A percentile compares a stretch with the other conserved stretches of the same genome.
Evolutionary conservation across 2,113 vertebrate genomes (phyloP).

Genomic region (Nestor notabilis): DNA sequence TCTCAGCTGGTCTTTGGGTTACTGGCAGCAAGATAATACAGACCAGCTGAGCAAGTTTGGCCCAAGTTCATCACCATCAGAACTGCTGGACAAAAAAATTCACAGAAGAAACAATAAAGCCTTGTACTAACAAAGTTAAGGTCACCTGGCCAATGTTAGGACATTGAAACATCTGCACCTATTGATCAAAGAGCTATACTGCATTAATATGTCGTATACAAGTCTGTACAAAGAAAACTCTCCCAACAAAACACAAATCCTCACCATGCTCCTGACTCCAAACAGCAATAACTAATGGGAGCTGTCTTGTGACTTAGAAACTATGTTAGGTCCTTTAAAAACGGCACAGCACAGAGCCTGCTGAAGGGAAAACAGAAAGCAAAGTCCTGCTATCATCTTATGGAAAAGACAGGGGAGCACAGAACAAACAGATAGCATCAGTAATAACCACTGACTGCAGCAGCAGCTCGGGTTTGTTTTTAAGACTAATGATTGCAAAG

Average conservation of each 20-base stretch:
- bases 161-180: not conserved
- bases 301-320: not conserved
- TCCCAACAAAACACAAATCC: not conserved
- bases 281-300: not conserved
- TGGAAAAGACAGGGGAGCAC: not conserved
- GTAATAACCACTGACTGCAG: not conserved
- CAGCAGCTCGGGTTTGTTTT: not conserved
- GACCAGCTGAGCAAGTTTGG: constrained; percentile 31
- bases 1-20: constrained; percentile 29
- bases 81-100: not conserved
- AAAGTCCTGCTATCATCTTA: not conserved
- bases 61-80: not conserved
- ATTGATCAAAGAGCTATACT: not conserved
- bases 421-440: not conserved
- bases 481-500: not conserved
- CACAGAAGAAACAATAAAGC: not conserved
- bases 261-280: not conserved
- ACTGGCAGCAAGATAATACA: constrained; percentile 5
- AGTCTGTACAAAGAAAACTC: not conserved
- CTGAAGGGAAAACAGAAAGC: not conserved
- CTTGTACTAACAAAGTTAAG: constrained; percentile 4
- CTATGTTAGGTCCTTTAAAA: not conserved
- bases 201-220: not conserved
- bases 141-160: constrained; percentile 2
- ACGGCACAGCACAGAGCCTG: not conserved